Percentiles rank a stretch among this genome's conserved stretches.
Evolutionary conservation across 1,140 invertebrate species (phyloP).

Genomic region (Antheraea pernyi): DNA sequence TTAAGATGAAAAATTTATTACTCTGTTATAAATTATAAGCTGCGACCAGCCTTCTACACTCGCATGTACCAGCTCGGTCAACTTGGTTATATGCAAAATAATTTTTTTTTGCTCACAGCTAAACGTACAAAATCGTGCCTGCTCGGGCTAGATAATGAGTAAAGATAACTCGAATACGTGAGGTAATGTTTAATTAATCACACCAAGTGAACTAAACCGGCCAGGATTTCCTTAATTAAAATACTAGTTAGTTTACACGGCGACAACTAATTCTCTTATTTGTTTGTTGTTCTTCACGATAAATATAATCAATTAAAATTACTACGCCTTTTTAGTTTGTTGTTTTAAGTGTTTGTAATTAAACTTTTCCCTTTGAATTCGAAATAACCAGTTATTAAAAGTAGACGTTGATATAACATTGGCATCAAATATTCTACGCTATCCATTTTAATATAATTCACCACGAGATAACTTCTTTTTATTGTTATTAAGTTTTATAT

Average conservation of each 20-base stretch:
- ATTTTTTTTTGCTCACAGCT: constrained; percentile 38
- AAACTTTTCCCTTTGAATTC: no score
- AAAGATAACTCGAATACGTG: constrained; percentile 52
- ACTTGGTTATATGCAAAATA: constrained; percentile 49
- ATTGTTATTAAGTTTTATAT: no score
- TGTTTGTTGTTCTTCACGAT: constrained; percentile 9
- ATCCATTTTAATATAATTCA: no score
- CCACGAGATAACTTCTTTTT: no score
- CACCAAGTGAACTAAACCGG: constrained; percentile 32
- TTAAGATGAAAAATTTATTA: not conserved
- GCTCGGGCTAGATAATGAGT: constrained; percentile 63
- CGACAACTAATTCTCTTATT: constrained; percentile 27
- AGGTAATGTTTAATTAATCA: constrained; percentile 65
- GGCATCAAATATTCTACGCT: no score
- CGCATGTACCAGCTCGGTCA: not conserved
- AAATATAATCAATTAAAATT: constrained; percentile 1
- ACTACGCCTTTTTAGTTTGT: not conserved
- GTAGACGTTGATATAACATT: no score
- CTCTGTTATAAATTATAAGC: not conserved
- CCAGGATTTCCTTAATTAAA: constrained; percentile 33
- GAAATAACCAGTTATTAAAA: no score
- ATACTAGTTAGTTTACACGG: constrained; percentile 24
- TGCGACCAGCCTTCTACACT: not conserved
- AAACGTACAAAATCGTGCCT: constrained; percentile 68
- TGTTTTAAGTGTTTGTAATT: not conserved